A percentile compares a stretch with the other conserved stretches of the same genome.
phyloP scores from a whole-genome alignment of 2,113 vertebrate species.

The Eptesicus fuscus region DNA sequence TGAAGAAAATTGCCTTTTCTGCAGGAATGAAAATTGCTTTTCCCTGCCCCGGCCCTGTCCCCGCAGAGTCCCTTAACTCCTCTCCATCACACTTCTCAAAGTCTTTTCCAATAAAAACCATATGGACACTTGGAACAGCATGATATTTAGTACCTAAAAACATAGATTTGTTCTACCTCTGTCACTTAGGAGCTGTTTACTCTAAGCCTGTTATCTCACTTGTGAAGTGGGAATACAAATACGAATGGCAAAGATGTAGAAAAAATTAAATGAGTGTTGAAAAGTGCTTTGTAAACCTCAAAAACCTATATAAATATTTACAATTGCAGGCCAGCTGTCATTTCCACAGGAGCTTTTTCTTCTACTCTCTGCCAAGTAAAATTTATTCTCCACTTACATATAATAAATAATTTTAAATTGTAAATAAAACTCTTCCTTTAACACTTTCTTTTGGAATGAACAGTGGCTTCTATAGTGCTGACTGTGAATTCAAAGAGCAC shows the following conservation, averaged over 20 bases:
- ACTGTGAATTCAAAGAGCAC: background rate
- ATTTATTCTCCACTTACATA: background rate
- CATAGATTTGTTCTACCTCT: background rate
- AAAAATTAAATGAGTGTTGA: background rate
- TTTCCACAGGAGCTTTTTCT: background rate
- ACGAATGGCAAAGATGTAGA: background rate
- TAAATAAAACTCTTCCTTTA: background rate
- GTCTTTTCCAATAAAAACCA: slow-evolving; percentile 3
- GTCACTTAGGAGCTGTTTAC: background rate
- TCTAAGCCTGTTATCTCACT: background rate
- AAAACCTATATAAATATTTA: slow-evolving; percentile 12
- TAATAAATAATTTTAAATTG: background rate
- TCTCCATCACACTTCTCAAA: background rate
- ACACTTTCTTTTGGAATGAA: background rate
- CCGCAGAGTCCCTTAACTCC: background rate
- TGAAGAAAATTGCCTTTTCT: slow-evolving; percentile 28
- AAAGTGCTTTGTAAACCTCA: background rate
- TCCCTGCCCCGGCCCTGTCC: background rate
- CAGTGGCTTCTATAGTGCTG: background rate
- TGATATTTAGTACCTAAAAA: background rate
- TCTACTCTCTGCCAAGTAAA: background rate
- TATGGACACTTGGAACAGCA: background rate
- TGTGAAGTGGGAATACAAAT: slow-evolving; percentile 21
- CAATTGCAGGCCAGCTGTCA: background rate
- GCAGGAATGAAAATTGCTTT: background rate